Evolutionary conservation across 2,888 invertebrate genomes (phyloP).

Genomic region (Hemithea aestivaria): DNA sequence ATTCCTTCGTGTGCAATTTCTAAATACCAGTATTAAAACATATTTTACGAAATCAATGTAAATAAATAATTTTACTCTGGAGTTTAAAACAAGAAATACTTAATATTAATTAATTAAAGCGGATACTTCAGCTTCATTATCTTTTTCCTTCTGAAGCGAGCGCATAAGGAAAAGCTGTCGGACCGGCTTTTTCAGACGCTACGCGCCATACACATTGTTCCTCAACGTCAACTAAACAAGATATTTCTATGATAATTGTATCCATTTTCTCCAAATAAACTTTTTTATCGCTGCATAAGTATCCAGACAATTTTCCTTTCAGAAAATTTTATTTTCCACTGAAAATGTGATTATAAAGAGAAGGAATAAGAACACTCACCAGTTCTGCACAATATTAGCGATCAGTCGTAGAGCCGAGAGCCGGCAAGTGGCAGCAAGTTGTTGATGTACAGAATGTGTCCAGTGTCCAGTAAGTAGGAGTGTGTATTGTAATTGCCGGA

Average conservation of each 20-base stretch:
- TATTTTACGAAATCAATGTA: too few species aligned
- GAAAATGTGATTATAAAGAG: not conserved
- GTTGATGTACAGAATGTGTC: conserved; percentile 39
- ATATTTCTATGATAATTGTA: too few species aligned
- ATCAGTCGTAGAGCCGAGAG: conserved; percentile 50
- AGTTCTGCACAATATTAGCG: conserved; percentile 52
- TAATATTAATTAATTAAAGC: too few species aligned
- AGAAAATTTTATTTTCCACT: not conserved
- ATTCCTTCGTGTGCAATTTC: too few species aligned
- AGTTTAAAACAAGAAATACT: too few species aligned
- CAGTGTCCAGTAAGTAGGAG: conserved; percentile 57
- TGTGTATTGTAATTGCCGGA: conserved; percentile 43
- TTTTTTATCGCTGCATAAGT: too few species aligned
- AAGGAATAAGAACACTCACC: conserved; percentile 48
- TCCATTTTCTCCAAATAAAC: too few species aligned
- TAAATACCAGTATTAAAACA: too few species aligned
- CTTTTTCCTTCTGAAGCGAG: conserved; percentile 35
- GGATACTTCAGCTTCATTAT: too few species aligned
- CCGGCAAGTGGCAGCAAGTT: conserved; percentile 34
- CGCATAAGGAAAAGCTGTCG: conserved; percentile 64
- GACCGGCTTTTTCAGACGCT: conserved; percentile 59
- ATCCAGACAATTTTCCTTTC: not conserved
- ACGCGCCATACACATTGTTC: conserved; percentile 13
- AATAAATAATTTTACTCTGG: too few species aligned
- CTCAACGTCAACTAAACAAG: conserved; percentile 1